These are phyloP conservation scores for Hypercompe scribonia DNA, from an alignment of 2,888 invertebrate species.

Conservation along the genomic window DNA sequence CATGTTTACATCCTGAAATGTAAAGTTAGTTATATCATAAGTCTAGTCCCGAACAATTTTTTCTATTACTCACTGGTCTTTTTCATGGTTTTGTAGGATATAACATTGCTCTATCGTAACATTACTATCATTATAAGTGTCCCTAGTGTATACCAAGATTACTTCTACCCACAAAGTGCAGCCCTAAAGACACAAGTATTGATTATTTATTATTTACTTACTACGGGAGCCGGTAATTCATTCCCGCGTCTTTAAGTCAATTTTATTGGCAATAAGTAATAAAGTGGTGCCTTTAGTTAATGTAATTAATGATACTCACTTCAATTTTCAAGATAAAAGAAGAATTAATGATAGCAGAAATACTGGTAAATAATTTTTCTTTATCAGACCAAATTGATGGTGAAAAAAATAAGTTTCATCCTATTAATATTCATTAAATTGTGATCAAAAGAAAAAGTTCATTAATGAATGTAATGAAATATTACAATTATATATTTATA, in stretches of 20 bases:
- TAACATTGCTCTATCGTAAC: no score
- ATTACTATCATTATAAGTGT: not conserved
- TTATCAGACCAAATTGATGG: slow-evolving; percentile 4
- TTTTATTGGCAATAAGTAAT: slow-evolving; percentile 11
- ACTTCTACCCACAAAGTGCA: not conserved
- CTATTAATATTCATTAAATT: slow-evolving; percentile 5
- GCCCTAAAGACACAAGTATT: not conserved
- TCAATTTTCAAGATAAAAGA: slow-evolving; percentile 10
- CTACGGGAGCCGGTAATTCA: not conserved
- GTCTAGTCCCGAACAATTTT: no score
- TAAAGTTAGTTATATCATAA: no score
- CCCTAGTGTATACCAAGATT: not conserved
- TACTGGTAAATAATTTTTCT: slow-evolving; percentile 10
- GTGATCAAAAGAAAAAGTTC: not conserved
- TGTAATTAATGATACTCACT: slow-evolving; percentile 13
- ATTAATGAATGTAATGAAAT: not conserved
- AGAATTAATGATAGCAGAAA: not conserved
- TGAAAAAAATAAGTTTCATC: not conserved
- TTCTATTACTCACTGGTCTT: no score
- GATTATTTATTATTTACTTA: not conserved
- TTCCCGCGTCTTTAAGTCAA: slow-evolving; percentile 7
- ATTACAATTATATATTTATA: no score
- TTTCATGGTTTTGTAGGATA: no score
- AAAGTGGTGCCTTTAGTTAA: slow-evolving; percentile 2
- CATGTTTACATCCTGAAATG: no score